A percentile compares a stretch with the other conserved stretches of the same genome.
Evolutionary conservation across 2,888 invertebrate species (phyloP).

Genomic region (Drosophila peninsularis): DNA sequence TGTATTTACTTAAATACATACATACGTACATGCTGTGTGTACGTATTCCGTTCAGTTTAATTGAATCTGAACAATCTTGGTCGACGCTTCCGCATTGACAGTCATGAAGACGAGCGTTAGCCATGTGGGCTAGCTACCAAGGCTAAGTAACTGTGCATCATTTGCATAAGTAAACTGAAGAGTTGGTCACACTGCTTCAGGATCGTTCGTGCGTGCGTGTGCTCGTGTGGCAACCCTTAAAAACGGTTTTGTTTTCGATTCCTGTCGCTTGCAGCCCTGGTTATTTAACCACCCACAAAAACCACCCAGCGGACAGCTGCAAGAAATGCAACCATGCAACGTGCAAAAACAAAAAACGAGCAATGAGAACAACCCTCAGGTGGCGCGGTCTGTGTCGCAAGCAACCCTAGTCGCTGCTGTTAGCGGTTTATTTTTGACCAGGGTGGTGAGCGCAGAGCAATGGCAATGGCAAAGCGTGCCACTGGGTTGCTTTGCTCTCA

Average conservation of each 20-base stretch:
- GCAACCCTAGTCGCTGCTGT: slow-evolving; percentile 34
- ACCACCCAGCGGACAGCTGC: slow-evolving; percentile 46
- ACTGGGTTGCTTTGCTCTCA: slow-evolving; percentile 35
- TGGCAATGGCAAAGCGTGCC: slow-evolving; percentile 25
- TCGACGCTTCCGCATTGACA: slow-evolving; percentile 42
- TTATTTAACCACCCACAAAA: slow-evolving; percentile 34
- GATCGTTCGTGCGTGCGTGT: slow-evolving; percentile 1
- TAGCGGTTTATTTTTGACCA: slow-evolving; percentile 36
- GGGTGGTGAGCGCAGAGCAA: slow-evolving; percentile 32
- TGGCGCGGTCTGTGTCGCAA: slow-evolving; percentile 4
- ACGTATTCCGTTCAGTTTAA: slow-evolving; percentile 33
- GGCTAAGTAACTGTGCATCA: slow-evolving; percentile 24
- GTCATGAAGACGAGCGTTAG: slow-evolving; percentile 13
- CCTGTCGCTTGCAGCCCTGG: slow-evolving; percentile 39
- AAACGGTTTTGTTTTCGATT: neutral
- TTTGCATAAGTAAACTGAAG: slow-evolving; percentile 14
- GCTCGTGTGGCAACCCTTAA: slow-evolving; percentile 22
- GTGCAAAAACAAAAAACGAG: slow-evolving; percentile 19
- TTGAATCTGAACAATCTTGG: slow-evolving; percentile 23
- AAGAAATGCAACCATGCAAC: slow-evolving; percentile 55
- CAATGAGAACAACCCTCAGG: slow-evolving; percentile 34
- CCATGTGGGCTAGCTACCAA: slow-evolving; percentile 36
- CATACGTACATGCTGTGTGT: neutral
- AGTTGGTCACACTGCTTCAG: slow-evolving; percentile 23
- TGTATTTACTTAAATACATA: slow-evolving; percentile 7